Conservation (phyloP, 2,888 invertebrate genomes). For the Drosophila mayaguana region DNA sequence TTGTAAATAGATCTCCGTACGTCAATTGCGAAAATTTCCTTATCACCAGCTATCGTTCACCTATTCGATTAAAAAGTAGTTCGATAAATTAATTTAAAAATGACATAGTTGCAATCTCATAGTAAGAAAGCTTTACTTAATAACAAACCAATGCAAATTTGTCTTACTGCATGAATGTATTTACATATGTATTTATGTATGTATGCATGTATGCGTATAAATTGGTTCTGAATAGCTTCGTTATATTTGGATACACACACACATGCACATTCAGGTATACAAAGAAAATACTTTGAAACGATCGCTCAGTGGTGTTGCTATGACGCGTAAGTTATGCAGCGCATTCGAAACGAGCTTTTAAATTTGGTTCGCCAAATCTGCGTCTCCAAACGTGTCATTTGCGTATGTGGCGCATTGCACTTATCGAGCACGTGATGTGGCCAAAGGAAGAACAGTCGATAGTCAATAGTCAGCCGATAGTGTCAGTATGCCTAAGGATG, state of each 20-base stretch:
- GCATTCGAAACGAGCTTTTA: slow-evolving; percentile 42
- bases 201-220: slow-evolving; percentile 24
- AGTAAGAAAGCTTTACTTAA: neutral
- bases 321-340: slow-evolving; percentile 44
- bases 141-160: neutral
- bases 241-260: slow-evolving; percentile 56
- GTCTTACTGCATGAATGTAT: neutral
- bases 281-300: slow-evolving; percentile 8
- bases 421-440: slow-evolving; percentile 56
- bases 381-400: slow-evolving; percentile 39
- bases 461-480: neutral
- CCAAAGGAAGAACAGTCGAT: neutral
- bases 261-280: neutral
- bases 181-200: neutral
- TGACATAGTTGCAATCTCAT: neutral
- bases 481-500: slow-evolving; percentile 37
- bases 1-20: neutral
- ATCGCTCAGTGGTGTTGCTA: slow-evolving; percentile 9
- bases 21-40: neutral
- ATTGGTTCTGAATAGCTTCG: slow-evolving; percentile 43
- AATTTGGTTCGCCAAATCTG: slow-evolving; percentile 27
- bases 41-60: neutral
- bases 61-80: neutral
- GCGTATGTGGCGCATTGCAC: slow-evolving; percentile 21
- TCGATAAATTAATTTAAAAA: slow-evolving; percentile 5